Evolutionary conservation across 2,113 vertebrate genomes (phyloP).

Genomic region (Myiopsitta monachus): DNA sequence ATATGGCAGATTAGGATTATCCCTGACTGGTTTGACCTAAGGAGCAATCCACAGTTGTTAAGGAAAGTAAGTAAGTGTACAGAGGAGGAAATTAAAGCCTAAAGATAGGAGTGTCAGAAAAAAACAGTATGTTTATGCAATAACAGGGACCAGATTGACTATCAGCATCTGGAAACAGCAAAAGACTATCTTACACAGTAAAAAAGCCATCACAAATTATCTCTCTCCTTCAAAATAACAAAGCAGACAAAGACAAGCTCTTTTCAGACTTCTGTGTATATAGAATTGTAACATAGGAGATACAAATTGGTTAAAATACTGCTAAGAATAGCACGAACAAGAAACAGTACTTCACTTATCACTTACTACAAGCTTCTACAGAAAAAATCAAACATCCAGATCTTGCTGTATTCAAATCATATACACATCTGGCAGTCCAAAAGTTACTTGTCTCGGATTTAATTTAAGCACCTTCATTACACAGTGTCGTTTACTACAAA

Average conservation of each 20-base stretch:
- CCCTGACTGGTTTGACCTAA: background rate
- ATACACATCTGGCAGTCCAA: slow-evolving; percentile 67
- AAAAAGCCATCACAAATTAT: slow-evolving; percentile 38
- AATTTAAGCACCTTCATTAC: slow-evolving; percentile 76
- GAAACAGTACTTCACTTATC: slow-evolving; percentile 73
- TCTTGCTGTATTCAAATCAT: slow-evolving; percentile 69
- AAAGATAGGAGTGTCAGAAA: background rate
- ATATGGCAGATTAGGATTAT: background rate
- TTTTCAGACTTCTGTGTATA: slow-evolving; percentile 56
- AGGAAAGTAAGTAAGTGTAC: background rate
- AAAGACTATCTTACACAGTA: background rate
- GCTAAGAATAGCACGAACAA: slow-evolving; percentile 73
- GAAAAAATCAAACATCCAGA: slow-evolving; percentile 56
- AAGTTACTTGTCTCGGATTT: slow-evolving; percentile 66
- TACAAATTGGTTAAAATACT: slow-evolving; percentile 74
- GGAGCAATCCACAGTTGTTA: background rate
- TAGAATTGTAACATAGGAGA: slow-evolving; percentile 61
- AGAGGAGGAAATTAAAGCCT: background rate
- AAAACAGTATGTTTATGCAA: background rate
- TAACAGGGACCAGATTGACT: background rate
- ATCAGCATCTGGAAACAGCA: background rate
- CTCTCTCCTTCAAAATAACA: slow-evolving; percentile 50
- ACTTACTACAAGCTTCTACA: slow-evolving; percentile 68
- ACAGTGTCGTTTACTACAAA: slow-evolving; percentile 76
- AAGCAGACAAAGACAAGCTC: slow-evolving; percentile 67